Base-by-base conservation (phyloP, 1,140 invertebrate species). In the Macrosteles quadrilineatus region DNA sequence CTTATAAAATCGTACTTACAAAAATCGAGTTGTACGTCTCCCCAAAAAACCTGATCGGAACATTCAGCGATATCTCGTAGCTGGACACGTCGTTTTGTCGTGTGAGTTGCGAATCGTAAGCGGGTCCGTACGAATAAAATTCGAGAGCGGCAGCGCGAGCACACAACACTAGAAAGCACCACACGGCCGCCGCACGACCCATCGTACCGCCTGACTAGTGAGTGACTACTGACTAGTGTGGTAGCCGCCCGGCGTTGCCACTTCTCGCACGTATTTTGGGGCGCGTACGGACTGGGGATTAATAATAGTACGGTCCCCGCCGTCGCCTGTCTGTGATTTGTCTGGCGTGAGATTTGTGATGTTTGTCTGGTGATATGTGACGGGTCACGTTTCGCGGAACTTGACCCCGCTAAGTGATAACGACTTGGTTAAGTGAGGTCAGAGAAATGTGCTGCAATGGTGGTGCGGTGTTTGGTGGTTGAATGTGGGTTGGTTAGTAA, bases 1-100 rank as follows among this genome's bases (percentile, higher is more conserved):
- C n/a, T n/a, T n/a, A n/a, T n/a, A n/a, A n/a, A n/a, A n/a, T n/a
- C n/a, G n/a, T n/a, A 91, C 91, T 93, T 81, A 94, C 91, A 81
- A 85, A 93, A 76, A 93, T 83, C 31, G 84, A 84, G 47, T 86
- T 84, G 80, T 91, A 93, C 57, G 81, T 80, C 53, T 87, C 86
- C 74, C 88, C 87, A 79, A 87, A 93, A 79, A 92, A 91, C 4
- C 83, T 80, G 64, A 94, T 85, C 0, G 91, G 90, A 1, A 84
- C 85, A 69, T 83, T 80, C 27, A 91, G 81, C n/a, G 72, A 36
- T 57, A 84, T 73, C 74, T 83, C 82, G 4, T 77, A 75, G 4
- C 81, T 83, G 43, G 81, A 78, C 12, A 80, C 73, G 71, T 84
- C 83, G 70, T 83, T 81, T 1, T 59, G 31, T 32, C 21, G 70